Base-by-base conservation (phyloP, 2,113 vertebrate species). In the Notiomystis cincta region DNA sequence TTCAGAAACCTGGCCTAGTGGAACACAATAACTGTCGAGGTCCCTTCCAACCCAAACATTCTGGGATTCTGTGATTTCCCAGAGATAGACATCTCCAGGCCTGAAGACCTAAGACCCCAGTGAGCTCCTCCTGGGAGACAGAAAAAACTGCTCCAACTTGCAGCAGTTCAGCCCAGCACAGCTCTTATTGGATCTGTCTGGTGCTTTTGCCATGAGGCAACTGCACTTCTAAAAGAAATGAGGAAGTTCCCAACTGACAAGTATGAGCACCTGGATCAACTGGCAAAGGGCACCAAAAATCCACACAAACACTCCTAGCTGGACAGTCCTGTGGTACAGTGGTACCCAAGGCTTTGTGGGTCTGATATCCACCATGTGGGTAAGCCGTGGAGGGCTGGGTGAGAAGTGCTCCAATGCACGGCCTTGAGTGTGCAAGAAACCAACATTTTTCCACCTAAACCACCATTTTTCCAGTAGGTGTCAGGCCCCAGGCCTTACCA, bases 401-500 rank as follows among this genome's bases (percentile, higher is more conserved):
- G 40, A 79, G 57, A 37, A 86, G 9, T 0, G 0, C 37, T 47
- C 15, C 0, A 0, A 53, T 0, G 0, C 2, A 0, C 2, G 6
- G 9, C 31, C 35, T 40, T 16, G 17, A 11, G 7, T 27, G 23
- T 40, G 30, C 0, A 1, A 65, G 47, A 87, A 91, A 42, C 8
- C 23, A 56, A 11, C 9, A 6, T 18, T 56, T 56, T 53, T 2
- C 51, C 44, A n/a, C 19, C 24, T 44, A 40, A 48, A 48, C 17
- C 31, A 18, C 7, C 5, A 2, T n/a, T 60, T 35, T n/a, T 24
- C 14, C 40, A 44, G 62, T 1, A 0, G 0, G 2, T 33, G 40
- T 25, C 38, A n/a, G 24, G 9, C 8, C 58, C 47, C n/a, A 27
- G 35, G 27, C 30, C 98, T 98, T 95, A 99, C 99, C 99, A 1